A percentile compares a stretch with the other conserved stretches of the same genome.
Conservation (phyloP, 2,797 vertebrate genomes). For the Coccyzus lansbergi region DNA sequence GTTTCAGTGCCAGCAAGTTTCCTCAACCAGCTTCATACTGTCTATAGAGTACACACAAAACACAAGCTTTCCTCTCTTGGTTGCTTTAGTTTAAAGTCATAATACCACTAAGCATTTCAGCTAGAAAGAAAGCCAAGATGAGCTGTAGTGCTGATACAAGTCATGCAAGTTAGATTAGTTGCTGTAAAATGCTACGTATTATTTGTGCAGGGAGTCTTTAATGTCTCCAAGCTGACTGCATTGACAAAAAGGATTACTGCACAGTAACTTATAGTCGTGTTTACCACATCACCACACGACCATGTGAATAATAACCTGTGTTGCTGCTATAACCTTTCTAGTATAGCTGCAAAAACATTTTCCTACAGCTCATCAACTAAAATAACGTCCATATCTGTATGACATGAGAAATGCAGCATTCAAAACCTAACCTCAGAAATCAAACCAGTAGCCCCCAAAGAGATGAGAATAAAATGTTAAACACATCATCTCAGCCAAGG, state of each 20-base stretch:
- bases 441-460: not conserved
- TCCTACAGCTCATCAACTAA: not conserved
- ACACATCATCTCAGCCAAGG: not conserved
- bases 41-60: not conserved
- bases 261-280: not conserved
- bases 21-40: not conserved
- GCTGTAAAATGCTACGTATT: not conserved
- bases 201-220: not conserved
- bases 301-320: not conserved
- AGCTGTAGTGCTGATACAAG: not conserved
- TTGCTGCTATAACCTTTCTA: not conserved
- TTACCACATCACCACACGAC: not conserved
- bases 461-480: slow-evolving; percentile 41
- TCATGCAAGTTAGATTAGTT: not conserved
- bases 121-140: not conserved
- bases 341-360: not conserved
- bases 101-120: not conserved
- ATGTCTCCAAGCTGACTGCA: not conserved
- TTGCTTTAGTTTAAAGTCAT: not conserved
- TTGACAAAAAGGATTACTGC: not conserved
- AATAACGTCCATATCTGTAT: not conserved
- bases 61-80: not conserved
- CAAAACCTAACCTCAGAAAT: slow-evolving; percentile 13
- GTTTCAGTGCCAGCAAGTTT: not conserved
- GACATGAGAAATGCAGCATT: not conserved